Evolutionary conservation across 2,888 invertebrate genomes (phyloP).

Genomic region (Galeopsomyia nigrocyanea): DNA sequence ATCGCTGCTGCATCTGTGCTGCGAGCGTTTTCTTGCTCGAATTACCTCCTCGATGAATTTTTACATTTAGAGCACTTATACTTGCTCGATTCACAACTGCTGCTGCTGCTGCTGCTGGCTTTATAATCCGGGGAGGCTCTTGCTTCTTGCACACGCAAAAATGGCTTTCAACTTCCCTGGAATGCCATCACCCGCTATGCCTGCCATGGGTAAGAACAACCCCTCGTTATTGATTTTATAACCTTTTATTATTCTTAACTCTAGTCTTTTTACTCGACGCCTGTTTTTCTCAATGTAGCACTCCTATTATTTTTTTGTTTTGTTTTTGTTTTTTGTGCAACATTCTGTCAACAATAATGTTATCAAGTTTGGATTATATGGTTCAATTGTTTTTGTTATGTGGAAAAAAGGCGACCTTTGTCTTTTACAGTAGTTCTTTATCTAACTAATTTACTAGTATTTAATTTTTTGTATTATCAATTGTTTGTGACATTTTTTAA

Average conservation of each 20-base stretch:
- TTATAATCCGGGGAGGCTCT: constrained; percentile 26
- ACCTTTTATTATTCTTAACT: constrained; percentile 11
- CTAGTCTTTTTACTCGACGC: not conserved
- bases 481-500: too few relatives aligned
- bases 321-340: not conserved
- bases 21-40: not conserved
- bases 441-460: too few relatives aligned
- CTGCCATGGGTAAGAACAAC: constrained; percentile 61
- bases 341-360: not conserved
- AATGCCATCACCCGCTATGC: constrained; percentile 63
- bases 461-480: too few relatives aligned
- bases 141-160: constrained; percentile 40
- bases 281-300: not conserved
- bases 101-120: too few relatives aligned
- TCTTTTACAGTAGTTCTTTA: not conserved
- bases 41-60: constrained; percentile 6
- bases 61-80: not conserved
- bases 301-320: not conserved
- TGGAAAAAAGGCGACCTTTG: too few relatives aligned
- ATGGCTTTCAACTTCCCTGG: constrained; percentile 68
- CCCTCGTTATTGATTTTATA: constrained; percentile 28
- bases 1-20: not conserved
- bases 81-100: too few relatives aligned
- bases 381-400: not conserved
- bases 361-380: not conserved